Evolutionary conservation across 2,113 vertebrate species (phyloP), one percentile per base, ranked within the genome.

Genomic region (Budorcas taxicolor): DNA sequence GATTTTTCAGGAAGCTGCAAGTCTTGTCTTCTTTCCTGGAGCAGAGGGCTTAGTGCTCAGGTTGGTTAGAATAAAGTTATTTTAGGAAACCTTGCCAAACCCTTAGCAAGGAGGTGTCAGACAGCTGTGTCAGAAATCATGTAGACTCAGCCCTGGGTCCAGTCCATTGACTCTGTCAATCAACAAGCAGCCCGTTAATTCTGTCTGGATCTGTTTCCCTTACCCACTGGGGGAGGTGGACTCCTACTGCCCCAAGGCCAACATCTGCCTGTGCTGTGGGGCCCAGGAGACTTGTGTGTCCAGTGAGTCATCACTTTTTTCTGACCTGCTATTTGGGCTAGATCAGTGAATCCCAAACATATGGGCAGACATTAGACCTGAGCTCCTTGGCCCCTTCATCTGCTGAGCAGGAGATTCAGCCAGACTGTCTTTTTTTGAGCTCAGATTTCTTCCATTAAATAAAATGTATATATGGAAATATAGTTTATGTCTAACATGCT

Each of bases 1-100:
- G 45, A 95, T 92, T 97, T 97, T 92, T 94, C 40, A 86, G 89
- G 93, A 98, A 93, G 94, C 58, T 55, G 78, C 97, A 96, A 95
- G 55, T 29, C 93, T 91, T 91, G 25, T 88, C 33, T 78, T 96
- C 40, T 92, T 80, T 91, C 88, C 80, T 27, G 53, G 80, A 89
- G 88, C 91, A 86, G 76, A 83, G 90, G 43, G 27, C 78, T 97
- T 74, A 90, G 85, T 78, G 64, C 62, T 89, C 53, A 86, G 45
- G 53, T 83, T 85, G 90, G 85, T 80, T 52, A 47, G 47, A 85
- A n/a, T 5, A 36, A 81, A 89, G 45, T 82, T 96, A 19, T 96
- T 96, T 91, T 47, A 97, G 81, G 60, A 97, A 78, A 67, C 45
- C 36, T 25, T 91, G 78, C 83, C 76, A 88, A 52, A 95, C 50